These are phyloP conservation scores for Caenorhabditis sp. DNA, from an alignment of 2,888 invertebrate species.

Conservation along the genomic window DNA sequence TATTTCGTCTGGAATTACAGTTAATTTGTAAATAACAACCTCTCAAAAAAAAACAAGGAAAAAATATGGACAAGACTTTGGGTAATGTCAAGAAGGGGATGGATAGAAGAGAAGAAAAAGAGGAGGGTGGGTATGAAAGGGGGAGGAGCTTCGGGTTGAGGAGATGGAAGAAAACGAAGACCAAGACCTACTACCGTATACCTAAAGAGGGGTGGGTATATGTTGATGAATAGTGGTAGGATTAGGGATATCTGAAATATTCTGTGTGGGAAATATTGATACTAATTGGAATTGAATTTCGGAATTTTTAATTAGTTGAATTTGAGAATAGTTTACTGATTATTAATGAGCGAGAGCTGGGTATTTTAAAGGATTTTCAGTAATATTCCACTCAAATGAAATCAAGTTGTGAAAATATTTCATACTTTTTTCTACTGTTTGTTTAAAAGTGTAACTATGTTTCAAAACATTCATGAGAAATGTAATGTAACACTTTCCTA, in stretches of 20 bases:
- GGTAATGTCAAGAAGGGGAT: slow-evolving; percentile 4
- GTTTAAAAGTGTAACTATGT: no score
- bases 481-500: no score
- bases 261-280: slow-evolving; percentile 22
- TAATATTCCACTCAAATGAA: no score
- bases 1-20: neutral
- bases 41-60: slow-evolving; percentile 17
- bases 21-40: neutral
- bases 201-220: slow-evolving; percentile 9
- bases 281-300: neutral
- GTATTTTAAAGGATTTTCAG: neutral
- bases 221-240: slow-evolving; percentile 28
- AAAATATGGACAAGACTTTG: neutral
- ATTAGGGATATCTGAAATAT: slow-evolving; percentile 9
- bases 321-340: neutral
- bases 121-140: slow-evolving; percentile 13
- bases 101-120: slow-evolving; percentile 15
- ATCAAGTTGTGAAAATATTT: no score
- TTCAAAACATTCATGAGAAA: no score
- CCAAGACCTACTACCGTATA: slow-evolving; percentile 36
- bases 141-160: slow-evolving; percentile 16
- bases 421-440: no score
- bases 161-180: slow-evolving; percentile 18
- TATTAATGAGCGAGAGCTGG: neutral
- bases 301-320: neutral